Evolutionary conservation across 2,113 vertebrate genomes (phyloP).

Genomic region (Apteryx owenii): DNA sequence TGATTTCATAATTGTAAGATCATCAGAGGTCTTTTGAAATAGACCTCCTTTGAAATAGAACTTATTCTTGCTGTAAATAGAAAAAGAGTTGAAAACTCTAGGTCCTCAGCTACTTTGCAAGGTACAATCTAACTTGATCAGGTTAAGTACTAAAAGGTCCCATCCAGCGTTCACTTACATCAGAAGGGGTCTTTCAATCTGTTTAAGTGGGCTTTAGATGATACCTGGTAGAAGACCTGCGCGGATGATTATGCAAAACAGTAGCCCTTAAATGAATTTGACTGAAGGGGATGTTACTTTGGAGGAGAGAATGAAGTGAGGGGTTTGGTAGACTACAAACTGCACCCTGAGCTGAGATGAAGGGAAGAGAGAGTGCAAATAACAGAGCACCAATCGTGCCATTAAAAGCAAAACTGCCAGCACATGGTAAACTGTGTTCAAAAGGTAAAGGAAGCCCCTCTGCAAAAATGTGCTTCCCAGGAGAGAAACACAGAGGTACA

Average conservation of each 20-base stretch:
- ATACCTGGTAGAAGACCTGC: not conserved
- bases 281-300: not conserved
- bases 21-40: not conserved
- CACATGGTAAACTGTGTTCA: not conserved
- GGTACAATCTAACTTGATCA: not conserved
- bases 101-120: not conserved
- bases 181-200: not conserved
- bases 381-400: not conserved
- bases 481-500: not conserved
- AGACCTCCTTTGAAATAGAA: not conserved
- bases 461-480: not conserved
- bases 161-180: not conserved
- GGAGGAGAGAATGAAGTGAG: not conserved
- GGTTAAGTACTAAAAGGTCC: not conserved
- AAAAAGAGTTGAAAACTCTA: not conserved
- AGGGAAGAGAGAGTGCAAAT: not conserved
- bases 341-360: not conserved
- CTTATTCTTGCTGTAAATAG: not conserved
- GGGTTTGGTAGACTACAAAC: not conserved
- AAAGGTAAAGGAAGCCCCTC: conserved; percentile 1
- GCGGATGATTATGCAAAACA: not conserved
- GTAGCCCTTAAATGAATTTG: not conserved
- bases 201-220: not conserved
- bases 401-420: not conserved
- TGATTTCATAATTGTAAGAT: not conserved